These are phyloP conservation scores for Gari tellinella DNA, from an alignment of 2,888 invertebrate species.

Conservation along the genomic window DNA sequence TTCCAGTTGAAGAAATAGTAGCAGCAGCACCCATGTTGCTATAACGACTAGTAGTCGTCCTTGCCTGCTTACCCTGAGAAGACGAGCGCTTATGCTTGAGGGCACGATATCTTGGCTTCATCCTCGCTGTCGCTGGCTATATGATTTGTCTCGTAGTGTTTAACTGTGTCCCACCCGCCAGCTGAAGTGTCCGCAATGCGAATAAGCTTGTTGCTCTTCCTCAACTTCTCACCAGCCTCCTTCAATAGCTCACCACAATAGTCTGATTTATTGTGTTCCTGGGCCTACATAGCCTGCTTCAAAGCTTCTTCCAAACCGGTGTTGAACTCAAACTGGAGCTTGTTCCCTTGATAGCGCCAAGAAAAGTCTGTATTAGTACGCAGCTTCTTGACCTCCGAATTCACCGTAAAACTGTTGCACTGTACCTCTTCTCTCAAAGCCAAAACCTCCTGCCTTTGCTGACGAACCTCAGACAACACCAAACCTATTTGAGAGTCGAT, in stretches of 20 bases:
- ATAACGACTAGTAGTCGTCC: too few relatives aligned
- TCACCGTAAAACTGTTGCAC: conserved; percentile 1
- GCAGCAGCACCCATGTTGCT: too few relatives aligned
- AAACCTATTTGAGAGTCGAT: too few relatives aligned
- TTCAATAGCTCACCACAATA: not conserved
- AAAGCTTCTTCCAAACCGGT: not conserved
- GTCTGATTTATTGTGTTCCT: not conserved
- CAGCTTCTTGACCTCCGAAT: conserved; percentile 3
- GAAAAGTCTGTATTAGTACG: not conserved
- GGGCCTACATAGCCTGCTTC: conserved; percentile 6
- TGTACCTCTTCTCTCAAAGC: conserved; percentile 14
- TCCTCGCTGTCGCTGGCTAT: too few relatives aligned
- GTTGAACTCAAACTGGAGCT: conserved; percentile 10
- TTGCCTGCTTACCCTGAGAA: too few relatives aligned
- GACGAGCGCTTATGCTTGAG: too few relatives aligned
- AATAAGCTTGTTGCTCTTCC: conserved; percentile 13
- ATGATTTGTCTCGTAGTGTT: too few relatives aligned
- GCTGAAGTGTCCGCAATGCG: conserved; percentile 33
- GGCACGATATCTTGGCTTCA: too few relatives aligned
- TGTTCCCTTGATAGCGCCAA: conserved; percentile 9
- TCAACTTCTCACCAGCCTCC: conserved; percentile 8
- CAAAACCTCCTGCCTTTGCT: conserved; percentile 1
- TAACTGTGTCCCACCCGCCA: conserved; percentile 38
- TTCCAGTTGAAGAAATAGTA: too few relatives aligned
- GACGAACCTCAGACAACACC: too few relatives aligned